phyloP scores from a whole-genome alignment of 1,140 invertebrate species.

The Philopotamus ludificatus region DNA sequence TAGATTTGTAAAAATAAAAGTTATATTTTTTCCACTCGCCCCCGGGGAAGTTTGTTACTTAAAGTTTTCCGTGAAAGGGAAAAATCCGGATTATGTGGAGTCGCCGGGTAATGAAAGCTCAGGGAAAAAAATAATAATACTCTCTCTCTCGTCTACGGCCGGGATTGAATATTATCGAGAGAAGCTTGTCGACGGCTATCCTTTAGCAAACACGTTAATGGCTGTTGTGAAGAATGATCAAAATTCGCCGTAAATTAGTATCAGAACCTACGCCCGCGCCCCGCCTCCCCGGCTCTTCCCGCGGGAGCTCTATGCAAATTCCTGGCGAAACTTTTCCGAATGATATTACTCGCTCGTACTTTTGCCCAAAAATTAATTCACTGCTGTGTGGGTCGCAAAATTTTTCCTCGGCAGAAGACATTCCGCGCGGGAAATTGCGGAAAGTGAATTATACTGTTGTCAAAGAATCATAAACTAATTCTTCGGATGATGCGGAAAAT shows the following conservation, averaged over 20 bases:
- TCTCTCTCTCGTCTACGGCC: neutral
- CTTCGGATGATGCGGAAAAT: too few relatives aligned
- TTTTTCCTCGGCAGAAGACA: too few relatives aligned
- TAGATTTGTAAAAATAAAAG: slow-evolving; percentile 14
- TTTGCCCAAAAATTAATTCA: neutral
- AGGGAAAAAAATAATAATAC: slow-evolving; percentile 29
- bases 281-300: too few relatives aligned
- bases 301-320: neutral
- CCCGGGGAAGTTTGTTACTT: slow-evolving; percentile 7
- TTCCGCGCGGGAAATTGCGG: too few relatives aligned
- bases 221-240: neutral
- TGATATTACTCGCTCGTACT: slow-evolving; percentile 1
- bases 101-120: slow-evolving; percentile 33
- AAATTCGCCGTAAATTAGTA: slow-evolving; percentile 1
- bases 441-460: too few relatives aligned
- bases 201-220: slow-evolving; percentile 16
- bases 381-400: neutral
- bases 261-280: too few relatives aligned
- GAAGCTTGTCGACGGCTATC: neutral
- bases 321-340: slow-evolving; percentile 5
- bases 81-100: slow-evolving; percentile 33
- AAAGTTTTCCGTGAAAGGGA: slow-evolving; percentile 14
- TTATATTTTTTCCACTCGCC: neutral
- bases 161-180: neutral
- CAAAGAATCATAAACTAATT: too few relatives aligned